Conservation (phyloP, 2,888 invertebrate species). For the Lingula anatina region DNA sequence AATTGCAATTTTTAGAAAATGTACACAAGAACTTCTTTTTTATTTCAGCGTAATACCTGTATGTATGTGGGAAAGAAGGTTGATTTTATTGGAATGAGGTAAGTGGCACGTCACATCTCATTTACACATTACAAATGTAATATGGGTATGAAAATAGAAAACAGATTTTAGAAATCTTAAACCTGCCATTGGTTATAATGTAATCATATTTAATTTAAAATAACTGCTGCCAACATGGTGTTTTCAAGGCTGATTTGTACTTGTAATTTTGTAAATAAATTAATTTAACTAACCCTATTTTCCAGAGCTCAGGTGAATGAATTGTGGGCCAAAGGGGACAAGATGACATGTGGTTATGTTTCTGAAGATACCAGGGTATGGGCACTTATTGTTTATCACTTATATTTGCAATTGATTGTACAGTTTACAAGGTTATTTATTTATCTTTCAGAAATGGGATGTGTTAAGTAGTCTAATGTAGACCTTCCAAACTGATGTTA, state of each 20-base stretch:
- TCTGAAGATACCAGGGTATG: conserved; percentile 83
- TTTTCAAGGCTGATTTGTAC: not conserved
- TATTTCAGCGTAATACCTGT: conserved; percentile 74
- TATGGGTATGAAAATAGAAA: too few species aligned
- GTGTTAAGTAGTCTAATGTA: too few species aligned
- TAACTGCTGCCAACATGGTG: not conserved
- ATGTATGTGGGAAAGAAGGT: conserved; percentile 92
- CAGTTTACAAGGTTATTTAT: too few species aligned
- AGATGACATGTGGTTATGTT: conserved; percentile 91
- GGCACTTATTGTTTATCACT: not conserved
- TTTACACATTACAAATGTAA: too few species aligned
- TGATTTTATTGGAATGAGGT: conserved; percentile 69
- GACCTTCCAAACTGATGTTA: too few species aligned
- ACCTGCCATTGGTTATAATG: not conserved
- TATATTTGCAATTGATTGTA: not conserved
- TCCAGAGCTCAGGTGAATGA: conserved; percentile 66
- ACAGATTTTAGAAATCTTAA: too few species aligned
- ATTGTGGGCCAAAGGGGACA: conserved; percentile 93
- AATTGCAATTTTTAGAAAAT: not conserved
- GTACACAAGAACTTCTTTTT: not conserved
- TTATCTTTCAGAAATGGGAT: too few species aligned
- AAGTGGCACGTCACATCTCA: conserved; percentile 4
- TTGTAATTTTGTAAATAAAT: not conserved
- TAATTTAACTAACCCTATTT: not conserved
- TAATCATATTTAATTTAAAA: not conserved